These are phyloP conservation scores for Ormyrus thymus DNA, from an alignment of 2,888 invertebrate genomes.

Conservation along the genomic window DNA sequence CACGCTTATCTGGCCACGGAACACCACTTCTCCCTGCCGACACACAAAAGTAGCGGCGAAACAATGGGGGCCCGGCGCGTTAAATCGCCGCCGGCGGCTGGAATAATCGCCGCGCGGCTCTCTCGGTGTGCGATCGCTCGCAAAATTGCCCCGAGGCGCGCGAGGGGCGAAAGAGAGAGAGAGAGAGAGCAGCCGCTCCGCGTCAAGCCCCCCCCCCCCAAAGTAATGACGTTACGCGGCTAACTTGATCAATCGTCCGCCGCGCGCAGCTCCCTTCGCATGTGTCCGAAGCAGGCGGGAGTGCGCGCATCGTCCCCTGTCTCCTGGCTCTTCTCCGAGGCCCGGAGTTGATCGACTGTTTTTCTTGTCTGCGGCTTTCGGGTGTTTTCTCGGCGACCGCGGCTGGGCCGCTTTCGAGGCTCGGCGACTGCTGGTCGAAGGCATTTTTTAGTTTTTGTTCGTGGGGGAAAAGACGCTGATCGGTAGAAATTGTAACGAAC, in stretches of 20 bases:
- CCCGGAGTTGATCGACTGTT: too few species aligned
- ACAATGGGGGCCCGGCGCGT: constrained; percentile 11
- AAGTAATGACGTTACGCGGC: constrained; percentile 68
- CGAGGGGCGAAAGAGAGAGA: constrained; percentile 54
- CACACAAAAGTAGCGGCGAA: neutral
- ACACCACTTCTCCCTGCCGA: neutral
- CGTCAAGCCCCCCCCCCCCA: constrained; percentile 64
- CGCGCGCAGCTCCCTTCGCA: neutral
- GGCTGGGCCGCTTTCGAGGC: too few species aligned
- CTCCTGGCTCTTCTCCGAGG: neutral
- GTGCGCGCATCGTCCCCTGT: neutral
- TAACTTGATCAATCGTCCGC: constrained; percentile 70
- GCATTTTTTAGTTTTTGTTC: too few species aligned
- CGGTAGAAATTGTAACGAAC: too few species aligned
- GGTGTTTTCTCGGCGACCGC: too few species aligned
- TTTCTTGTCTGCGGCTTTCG: too few species aligned
- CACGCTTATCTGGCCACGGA: constrained; percentile 5
- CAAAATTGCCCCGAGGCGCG: constrained; percentile 71
- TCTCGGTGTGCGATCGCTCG: constrained; percentile 64
- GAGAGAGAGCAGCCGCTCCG: constrained; percentile 58
- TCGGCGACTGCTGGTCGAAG: too few species aligned
- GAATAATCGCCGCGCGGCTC: constrained; percentile 67
- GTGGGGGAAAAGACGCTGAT: too few species aligned
- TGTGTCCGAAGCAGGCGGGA: constrained; percentile 13
- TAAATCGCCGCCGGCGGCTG: constrained; percentile 51